Evolutionary conservation across 2,888 invertebrate species (phyloP), one percentile per base, ranked within the genome.

Genomic region (Anoncus sp.): DNA sequence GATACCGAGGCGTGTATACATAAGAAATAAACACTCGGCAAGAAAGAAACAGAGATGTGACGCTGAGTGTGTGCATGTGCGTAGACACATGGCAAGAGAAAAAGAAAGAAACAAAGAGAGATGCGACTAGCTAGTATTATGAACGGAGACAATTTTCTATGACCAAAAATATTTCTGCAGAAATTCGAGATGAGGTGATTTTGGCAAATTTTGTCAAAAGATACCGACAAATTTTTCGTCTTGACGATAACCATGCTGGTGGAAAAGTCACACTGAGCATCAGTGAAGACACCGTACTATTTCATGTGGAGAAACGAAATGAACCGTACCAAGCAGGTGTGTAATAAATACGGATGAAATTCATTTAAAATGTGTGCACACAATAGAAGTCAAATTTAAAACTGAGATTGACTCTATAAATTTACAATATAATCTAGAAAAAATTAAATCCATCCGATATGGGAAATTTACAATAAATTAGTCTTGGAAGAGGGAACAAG

Each of bases 301-400:
- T 53, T 53, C 31, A 53, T 53, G 53, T 53, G 53, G 53, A 53
- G 53, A 53, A 2, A 31, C 53, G 16, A 53, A 31, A 53, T 16
- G 53, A 31, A 53, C 18, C 18, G 20, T 57, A 38, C 10, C 38
- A 18, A 35, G 38, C 57, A 38, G 35, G 38, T 38, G 35, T 18
- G 57, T 12, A 16, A 16, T 57, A 9, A 18, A 9, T 3, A 9
- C n/a, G 24, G 51, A 27, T 9, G 24, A 14, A 20, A 2, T 51
- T 51, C 14, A 12, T n/a, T 35, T 0, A 57, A 57, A 55, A 2
- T 53, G 53, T 53, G 53, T 53, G 53, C 53, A 53, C 53, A 53
- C 31, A 31, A 53, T 14, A 53, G 27, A 16, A 53, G 9, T 53
- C 9, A n/a, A 31, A 53, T 27, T 31, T 2, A 53, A 27, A 31